Evolutionary conservation across 1,140 invertebrate species (phyloP), one percentile per base, ranked within the genome.

Genomic region (Rhynchophorus ferrugineus): DNA sequence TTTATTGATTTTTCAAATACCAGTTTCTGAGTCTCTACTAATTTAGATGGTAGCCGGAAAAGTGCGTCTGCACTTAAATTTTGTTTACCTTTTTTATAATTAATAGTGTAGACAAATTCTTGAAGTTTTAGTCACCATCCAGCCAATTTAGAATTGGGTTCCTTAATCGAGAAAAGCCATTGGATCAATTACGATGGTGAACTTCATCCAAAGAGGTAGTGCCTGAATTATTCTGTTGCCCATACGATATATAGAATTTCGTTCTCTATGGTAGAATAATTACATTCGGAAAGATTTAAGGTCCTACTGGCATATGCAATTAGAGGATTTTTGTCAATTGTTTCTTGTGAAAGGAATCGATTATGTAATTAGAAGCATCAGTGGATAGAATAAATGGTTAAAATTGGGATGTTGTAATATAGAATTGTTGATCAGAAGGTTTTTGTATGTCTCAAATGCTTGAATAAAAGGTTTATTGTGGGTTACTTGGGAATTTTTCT

Each of bases 401-500:
- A 29, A 29, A 29, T 29, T 11, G 5, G 24, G 24, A 29, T 29
- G 11, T 29, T 29, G 24, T 29, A 29, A 29, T 29, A 29, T 6
- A 29, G 24, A 11, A 6, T 29, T 11, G 11, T 29, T 29, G 11
- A 11, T 6, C 24, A 29, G 24, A n/a, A n/a, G n/a, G n/a, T n/a
- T n/a, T n/a, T n/a, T 29, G 11, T 29, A 29, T 29, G 5, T 6
- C 5, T 29, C 5, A 29, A 29, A 29, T 29, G 11, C 11, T 29
- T 11, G 24, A 29, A n/a, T n/a, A 29, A 29, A 11, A 29, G 11
- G 24, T 6, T 29, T 29, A 29, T 29, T 29, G 24, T 29, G 5
- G 5, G 11, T 29, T 29, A 42, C 5, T 7, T 3, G 29, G 18
- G 19, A 9, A 42, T 56, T 42, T 21, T 58, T 52, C 20, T 52